phyloP scores from a whole-genome alignment of 1,140 invertebrate genomes.

The Watersipora subatra region DNA sequence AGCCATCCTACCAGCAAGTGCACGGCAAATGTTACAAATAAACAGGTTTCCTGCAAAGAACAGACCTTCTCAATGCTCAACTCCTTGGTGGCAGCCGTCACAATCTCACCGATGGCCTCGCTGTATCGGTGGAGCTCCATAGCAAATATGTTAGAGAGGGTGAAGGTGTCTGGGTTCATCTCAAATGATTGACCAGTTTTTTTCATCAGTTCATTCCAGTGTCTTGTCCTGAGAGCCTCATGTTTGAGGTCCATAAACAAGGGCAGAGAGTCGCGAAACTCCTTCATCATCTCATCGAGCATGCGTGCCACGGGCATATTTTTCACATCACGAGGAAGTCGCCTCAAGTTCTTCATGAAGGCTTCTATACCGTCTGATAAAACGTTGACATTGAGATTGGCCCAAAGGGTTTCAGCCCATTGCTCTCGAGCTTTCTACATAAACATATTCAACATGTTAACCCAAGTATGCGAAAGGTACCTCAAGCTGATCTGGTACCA shows the following conservation, averaged over 20 bases:
- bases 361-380: slow-evolving; percentile 72
- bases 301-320: slow-evolving; percentile 48
- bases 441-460: no score
- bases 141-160: slow-evolving; percentile 73
- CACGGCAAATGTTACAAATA: no score
- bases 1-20: no score
- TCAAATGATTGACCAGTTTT: slow-evolving; percentile 70
- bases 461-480: no score
- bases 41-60: no score
- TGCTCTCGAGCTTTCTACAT: slow-evolving; percentile 49
- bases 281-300: slow-evolving; percentile 68
- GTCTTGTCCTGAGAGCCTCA: slow-evolving; percentile 66
- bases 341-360: slow-evolving; percentile 63
- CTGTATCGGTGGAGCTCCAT: slow-evolving; percentile 75
- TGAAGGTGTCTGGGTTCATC: slow-evolving; percentile 70
- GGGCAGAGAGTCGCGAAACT: slow-evolving; percentile 71
- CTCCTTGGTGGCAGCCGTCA: slow-evolving; percentile 74
- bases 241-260: slow-evolving; percentile 79
- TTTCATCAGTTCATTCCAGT: slow-evolving; percentile 74
- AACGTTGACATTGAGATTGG: slow-evolving; percentile 64
- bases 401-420: slow-evolving; percentile 76
- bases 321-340: slow-evolving; percentile 47
- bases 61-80: slow-evolving; percentile 63
- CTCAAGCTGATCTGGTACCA: no score
- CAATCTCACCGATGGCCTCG: slow-evolving; percentile 64